phyloP scores from a whole-genome alignment of 2,113 vertebrate species.

The Nansenia antarctica region DNA sequence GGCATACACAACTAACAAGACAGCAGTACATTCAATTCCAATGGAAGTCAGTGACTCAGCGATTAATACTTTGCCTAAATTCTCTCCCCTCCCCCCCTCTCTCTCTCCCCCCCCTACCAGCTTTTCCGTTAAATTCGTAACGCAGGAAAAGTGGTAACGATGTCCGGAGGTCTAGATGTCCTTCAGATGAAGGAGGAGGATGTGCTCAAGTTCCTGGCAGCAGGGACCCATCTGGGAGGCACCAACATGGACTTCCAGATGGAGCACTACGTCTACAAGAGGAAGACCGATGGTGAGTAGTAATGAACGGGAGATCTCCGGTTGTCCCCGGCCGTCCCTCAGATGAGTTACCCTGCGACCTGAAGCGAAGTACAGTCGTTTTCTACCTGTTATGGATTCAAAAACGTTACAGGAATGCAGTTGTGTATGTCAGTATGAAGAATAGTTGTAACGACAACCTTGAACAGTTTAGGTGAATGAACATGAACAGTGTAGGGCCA shows the following conservation, averaged over 20 bases:
- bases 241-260: slow-evolving; percentile 98
- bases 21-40: too few species aligned
- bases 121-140: slow-evolving; percentile 88
- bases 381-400: too few species aligned
- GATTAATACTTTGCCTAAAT: not conserved
- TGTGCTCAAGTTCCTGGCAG: slow-evolving; percentile 98
- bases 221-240: slow-evolving; percentile 94
- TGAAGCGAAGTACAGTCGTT: not conserved
- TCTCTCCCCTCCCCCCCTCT: not conserved
- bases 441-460: too few species aligned
- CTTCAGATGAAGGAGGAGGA: slow-evolving; percentile 99
- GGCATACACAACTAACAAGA: not conserved
- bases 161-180: slow-evolving; percentile 99
- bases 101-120: slow-evolving; percentile 53
- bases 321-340: not conserved
- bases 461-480: too few species aligned
- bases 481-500: not conserved
- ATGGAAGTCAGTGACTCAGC: too few species aligned
- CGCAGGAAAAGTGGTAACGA: slow-evolving; percentile 89
- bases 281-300: slow-evolving; percentile 91
- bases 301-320: not conserved
- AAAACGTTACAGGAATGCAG: too few species aligned
- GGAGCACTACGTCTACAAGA: slow-evolving; percentile 98
- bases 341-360: not conserved
- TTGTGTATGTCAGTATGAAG: too few species aligned